A percentile compares a stretch with the other conserved stretches of the same genome.
These are phyloP conservation scores for Nasonovia ribisnigri DNA, from an alignment of 2,888 invertebrate genomes.

Conservation along the genomic window DNA sequence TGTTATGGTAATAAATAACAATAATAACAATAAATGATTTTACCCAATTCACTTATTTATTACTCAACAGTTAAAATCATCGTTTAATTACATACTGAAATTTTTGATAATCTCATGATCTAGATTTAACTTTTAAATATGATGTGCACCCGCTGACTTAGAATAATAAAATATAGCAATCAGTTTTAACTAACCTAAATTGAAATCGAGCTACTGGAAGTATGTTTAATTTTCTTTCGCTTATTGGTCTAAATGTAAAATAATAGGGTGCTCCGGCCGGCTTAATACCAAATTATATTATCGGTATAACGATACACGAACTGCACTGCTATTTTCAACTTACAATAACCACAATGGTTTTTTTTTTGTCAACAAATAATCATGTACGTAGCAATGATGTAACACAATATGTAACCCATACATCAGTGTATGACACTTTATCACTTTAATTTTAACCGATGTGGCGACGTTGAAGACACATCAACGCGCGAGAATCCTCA, in stretches of 20 bases:
- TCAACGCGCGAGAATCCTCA: neutral
- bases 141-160: neutral
- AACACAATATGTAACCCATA: no score
- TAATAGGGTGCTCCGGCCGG: no score
- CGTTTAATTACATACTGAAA: neutral
- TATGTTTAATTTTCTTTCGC: no score
- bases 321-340: neutral
- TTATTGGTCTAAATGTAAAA: no score
- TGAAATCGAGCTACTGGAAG: no score
- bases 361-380: conserved; percentile 1
- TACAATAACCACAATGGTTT: neutral
- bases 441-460: neutral
- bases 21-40: neutral
- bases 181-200: no score
- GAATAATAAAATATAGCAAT: neutral
- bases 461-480: neutral
- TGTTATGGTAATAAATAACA: neutral
- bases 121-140: neutral
- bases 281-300: neutral
- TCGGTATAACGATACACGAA: neutral
- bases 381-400: no score
- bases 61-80: neutral
- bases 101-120: neutral
- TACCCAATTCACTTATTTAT: neutral
- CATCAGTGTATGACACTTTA: no score